Conservation (phyloP, 2,113 vertebrate species). For the Semnornis frantzii region DNA sequence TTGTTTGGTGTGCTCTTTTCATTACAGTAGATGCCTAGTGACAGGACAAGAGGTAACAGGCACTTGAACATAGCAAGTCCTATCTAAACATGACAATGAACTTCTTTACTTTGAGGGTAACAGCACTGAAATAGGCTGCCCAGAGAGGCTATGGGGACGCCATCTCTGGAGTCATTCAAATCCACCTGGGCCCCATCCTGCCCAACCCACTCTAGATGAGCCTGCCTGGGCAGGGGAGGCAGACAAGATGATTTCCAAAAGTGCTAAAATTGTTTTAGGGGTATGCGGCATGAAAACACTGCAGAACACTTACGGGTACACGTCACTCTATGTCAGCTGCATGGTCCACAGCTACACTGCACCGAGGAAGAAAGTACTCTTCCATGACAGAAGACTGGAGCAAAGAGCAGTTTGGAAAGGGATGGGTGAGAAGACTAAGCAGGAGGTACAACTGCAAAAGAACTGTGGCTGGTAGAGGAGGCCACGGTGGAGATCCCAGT, state of each 20-base stretch:
- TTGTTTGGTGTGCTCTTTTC: not conserved
- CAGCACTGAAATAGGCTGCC: no score
- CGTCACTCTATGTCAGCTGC: rapidly evolving
- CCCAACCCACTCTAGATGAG: no score
- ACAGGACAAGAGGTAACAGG: not conserved
- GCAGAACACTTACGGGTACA: not conserved
- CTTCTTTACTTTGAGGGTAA: no score
- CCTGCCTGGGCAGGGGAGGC: no score
- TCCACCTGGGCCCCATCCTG: no score
- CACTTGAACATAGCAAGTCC: no score
- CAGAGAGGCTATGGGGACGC: no score
- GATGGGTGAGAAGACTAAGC: not conserved
- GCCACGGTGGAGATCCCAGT: not conserved
- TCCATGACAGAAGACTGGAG: not conserved
- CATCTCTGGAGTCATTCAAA: no score
- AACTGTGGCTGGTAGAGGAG: not conserved
- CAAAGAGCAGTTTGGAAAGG: not conserved
- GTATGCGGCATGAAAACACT: not conserved
- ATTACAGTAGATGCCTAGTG: not conserved
- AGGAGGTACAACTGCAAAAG: not conserved
- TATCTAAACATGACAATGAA: no score
- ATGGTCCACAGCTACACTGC: not conserved
- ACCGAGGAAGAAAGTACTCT: not conserved
- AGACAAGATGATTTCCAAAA: no score
- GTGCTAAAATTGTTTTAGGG: not conserved